Percentiles rank a stretch among this genome's conserved stretches.
These are phyloP conservation scores for Ooceraea biroi DNA, from an alignment of 1,140 invertebrate genomes.

Conservation along the genomic window DNA sequence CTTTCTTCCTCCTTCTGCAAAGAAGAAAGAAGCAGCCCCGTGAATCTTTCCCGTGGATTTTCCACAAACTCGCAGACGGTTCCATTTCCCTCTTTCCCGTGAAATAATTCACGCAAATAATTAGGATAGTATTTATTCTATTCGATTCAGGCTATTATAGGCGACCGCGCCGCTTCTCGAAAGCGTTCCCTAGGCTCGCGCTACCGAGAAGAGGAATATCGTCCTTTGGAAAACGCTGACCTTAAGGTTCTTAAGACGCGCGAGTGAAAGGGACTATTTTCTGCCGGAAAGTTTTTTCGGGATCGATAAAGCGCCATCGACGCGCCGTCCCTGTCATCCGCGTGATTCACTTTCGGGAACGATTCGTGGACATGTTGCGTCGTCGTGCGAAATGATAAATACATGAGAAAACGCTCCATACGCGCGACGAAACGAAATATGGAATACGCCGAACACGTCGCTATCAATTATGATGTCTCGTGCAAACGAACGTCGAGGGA, in stretches of 20 bases:
- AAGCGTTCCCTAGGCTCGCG: constrained; percentile 1
- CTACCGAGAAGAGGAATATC: background rate
- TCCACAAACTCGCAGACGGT: constrained; percentile 3
- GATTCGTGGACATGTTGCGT: constrained; percentile 57
- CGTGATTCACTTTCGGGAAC: constrained; percentile 47
- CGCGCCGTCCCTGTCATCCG: constrained; percentile 27
- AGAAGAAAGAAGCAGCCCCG: background rate
- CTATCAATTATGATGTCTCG: constrained; percentile 28
- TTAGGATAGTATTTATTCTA: constrained; percentile 17
- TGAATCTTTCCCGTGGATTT: constrained; percentile 11
- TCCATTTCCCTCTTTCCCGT: background rate
- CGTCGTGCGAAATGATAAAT: constrained; percentile 35
- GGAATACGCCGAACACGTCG: constrained; percentile 8
- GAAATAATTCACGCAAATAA: constrained; percentile 22
- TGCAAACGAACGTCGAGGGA: background rate
- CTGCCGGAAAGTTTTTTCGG: constrained; percentile 40
- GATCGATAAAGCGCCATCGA: constrained; percentile 44
- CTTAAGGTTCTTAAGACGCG: constrained; percentile 26
- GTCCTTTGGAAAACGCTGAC: constrained; percentile 34
- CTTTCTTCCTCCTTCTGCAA: too few relatives aligned
- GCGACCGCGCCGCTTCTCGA: background rate
- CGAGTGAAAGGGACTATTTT: constrained; percentile 24
- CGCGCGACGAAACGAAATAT: constrained; percentile 19
- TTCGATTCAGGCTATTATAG: background rate
- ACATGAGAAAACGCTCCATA: constrained; percentile 2